A percentile compares a stretch with the other conserved stretches of the same genome.
Evolutionary conservation across 1,140 invertebrate species (phyloP).

Genomic region (Cyclina sinensis): DNA sequence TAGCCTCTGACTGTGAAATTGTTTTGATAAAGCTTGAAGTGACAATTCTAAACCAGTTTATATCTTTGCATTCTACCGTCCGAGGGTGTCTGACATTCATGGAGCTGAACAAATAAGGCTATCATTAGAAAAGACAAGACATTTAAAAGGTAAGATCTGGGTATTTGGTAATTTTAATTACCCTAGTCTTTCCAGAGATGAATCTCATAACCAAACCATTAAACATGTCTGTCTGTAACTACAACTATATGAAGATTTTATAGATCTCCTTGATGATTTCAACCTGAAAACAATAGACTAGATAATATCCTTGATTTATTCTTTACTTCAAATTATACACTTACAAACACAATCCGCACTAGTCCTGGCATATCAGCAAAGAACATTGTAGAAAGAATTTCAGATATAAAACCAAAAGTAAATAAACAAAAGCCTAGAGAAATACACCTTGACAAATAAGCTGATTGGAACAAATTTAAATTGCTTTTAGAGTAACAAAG

Average conservation of each 20-base stretch:
- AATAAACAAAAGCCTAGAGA: background rate
- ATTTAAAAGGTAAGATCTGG: too few relatives aligned
- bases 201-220: background rate
- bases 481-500: background rate
- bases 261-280: too few relatives aligned
- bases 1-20: too few relatives aligned
- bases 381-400: conserved; percentile 10
- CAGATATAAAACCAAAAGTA: background rate
- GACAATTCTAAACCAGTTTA: conserved; percentile 15
- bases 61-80: conserved; percentile 12
- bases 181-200: background rate
- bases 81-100: too few relatives aligned
- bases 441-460: background rate
- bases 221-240: background rate
- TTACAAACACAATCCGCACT: background rate
- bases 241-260: background rate
- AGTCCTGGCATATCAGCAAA: background rate
- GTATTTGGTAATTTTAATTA: too few relatives aligned
- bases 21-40: too few relatives aligned
- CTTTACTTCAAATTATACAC: background rate
- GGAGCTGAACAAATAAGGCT: background rate
- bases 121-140: conserved; percentile 6
- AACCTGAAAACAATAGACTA: conserved; percentile 6
- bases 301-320: conserved; percentile 4
- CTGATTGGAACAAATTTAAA: background rate